Conservation (phyloP, 2,113 vertebrate genomes). For the Eretmochelys imbricata region DNA sequence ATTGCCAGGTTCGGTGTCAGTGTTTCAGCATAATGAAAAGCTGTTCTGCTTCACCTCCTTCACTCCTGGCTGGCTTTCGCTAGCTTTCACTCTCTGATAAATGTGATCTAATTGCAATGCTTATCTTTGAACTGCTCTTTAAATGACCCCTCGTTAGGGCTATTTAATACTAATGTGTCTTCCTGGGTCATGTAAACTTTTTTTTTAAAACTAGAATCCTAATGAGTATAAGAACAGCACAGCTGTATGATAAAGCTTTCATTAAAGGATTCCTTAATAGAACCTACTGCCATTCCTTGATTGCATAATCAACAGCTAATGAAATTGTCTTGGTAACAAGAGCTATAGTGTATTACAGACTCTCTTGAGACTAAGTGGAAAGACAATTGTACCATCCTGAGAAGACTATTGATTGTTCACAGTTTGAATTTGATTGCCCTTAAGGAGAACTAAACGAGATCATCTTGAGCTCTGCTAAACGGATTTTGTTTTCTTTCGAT, state of each 20-base stretch:
- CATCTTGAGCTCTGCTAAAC: slow-evolving; percentile 68
- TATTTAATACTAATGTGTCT: slow-evolving; percentile 69
- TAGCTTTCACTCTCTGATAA: slow-evolving; percentile 14
- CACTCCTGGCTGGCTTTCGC: slow-evolving; percentile 7
- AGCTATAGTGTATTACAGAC: slow-evolving; percentile 74
- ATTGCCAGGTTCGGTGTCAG: slow-evolving; percentile 33
- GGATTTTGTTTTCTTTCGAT: slow-evolving; percentile 63
- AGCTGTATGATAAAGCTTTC: slow-evolving; percentile 73
- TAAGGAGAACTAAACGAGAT: slow-evolving; percentile 71
- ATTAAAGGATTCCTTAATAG: slow-evolving; percentile 77
- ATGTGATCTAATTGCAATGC: slow-evolving; percentile 63
- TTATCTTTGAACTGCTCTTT: slow-evolving; percentile 68
- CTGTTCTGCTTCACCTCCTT: slow-evolving; percentile 32
- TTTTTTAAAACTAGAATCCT: slow-evolving; percentile 41
- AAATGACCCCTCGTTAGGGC: slow-evolving; percentile 73
- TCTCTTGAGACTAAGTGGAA: slow-evolving; percentile 74
- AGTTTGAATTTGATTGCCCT: slow-evolving; percentile 81
- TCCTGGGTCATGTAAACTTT: slow-evolving; percentile 58
- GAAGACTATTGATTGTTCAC: slow-evolving; percentile 80
- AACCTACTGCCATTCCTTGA: slow-evolving; percentile 77
- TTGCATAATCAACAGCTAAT: slow-evolving; percentile 84
- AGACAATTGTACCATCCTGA: slow-evolving; percentile 72
- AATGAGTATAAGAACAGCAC: slow-evolving; percentile 20
- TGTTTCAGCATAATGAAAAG: neutral
- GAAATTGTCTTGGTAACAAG: slow-evolving; percentile 84